Base-by-base conservation (phyloP, 2,888 invertebrate species). In the Xestia c-nigrum region DNA sequence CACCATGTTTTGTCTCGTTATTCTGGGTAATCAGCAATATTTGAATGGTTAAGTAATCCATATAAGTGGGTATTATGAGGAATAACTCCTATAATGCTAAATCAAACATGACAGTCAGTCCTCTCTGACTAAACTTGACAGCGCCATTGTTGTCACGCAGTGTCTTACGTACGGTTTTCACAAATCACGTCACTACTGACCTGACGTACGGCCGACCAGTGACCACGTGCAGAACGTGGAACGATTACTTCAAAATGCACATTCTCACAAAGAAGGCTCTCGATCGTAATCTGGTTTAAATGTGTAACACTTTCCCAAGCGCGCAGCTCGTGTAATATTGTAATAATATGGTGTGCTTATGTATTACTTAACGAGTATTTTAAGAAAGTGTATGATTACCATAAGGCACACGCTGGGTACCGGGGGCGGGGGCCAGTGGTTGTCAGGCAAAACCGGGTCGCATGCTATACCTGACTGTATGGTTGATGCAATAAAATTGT, bases 281-380 rank as follows among this genome's bases (percentile, higher is more conserved):
- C 14, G 52, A n/a, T n/a, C 63, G 64, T 59, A 24, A 74, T 74
- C 59, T 57, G 14, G 65, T 78, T 63, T 21, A 43, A 65, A 75
- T 46, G 80, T 73, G 52, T 72, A 57, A 24, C 80, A 78, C 47
- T 65, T 78, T 61, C 81, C 46, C 65, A 24, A 59, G 14, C 19
- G 50, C 46, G 31, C 16, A 43, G 50, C 46, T n/a, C 16, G 50
- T 31, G 50, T 14, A 24, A 14, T 40, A 43, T 21, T 38, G 61
- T 9, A 21, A 19, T 59, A 31, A 31, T 59, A 59, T 3, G 31
- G 7, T 61, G 19, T 57, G 46, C 46, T n/a, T n/a, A 16, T 0
- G 31, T 50, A 38, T 73, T 57, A 16, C 57, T 16, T 64, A 40
- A 77, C n/a, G 14, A 24, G 57, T 57, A 3, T 57, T 57, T 52